Evolutionary conservation across 1,140 invertebrate genomes (phyloP), one percentile per base, ranked within the genome.

Genomic region (Euschistus heros): DNA sequence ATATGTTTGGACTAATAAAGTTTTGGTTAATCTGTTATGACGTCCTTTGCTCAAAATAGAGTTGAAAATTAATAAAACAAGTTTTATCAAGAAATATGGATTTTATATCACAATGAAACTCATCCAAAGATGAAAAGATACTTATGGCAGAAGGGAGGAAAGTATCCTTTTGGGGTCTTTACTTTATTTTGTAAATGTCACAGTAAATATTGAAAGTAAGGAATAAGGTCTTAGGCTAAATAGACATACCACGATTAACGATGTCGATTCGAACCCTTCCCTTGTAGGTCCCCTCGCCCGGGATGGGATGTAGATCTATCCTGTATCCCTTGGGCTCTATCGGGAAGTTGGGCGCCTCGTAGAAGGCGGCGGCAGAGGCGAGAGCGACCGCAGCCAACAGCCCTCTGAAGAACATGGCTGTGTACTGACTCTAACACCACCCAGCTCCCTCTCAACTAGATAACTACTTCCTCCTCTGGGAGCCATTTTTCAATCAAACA

Each of bases 221-320:
- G n/a, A n/a, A n/a, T n/a, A 44, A 7, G 42, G 42, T 44, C 42
- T 10, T 42, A 20, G 27, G 13, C 37, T 24, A 37, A 1, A 37
- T 30, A 37, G 33, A 37, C 57, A 55, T 57, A 67, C 66, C 66
- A 42, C 66, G n/a, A 42, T 64, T 64, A 20, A 68, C 64, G 42
- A 70, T 63, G 47, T 70, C 69, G 18, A 70, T 70, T 8, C 66
- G 27, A 2, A 72, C 70, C 37, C 70, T 67, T 13, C 71, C 71
- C 66, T 70, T 71, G 55, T 69, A 72, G 13, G 70, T 68, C 0
- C 68, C 68, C 44, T 72, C 71, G 18, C 67, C 70, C 2, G 69
- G 67, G 54, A 69, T 66, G 0, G 71, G 70, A 15, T 70, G 66
- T 5, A 72, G 50, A 44, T 72, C 70, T 10, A 72, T 27, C 20